Base-by-base conservation (phyloP, 2,113 vertebrate species). In the Neofelis nebulosa region DNA sequence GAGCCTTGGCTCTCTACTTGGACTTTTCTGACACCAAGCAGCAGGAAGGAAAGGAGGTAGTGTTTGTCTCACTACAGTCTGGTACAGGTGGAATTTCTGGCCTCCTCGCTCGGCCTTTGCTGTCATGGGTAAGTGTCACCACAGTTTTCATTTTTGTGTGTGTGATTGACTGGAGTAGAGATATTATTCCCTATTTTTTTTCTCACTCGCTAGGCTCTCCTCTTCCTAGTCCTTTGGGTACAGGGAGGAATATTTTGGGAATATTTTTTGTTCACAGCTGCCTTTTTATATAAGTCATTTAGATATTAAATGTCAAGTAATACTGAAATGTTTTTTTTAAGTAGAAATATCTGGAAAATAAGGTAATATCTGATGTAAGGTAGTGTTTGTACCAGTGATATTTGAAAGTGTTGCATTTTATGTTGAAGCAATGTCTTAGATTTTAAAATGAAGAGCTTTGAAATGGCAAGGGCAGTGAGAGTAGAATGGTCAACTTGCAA, bases 401-500 rank as follows among this genome's bases (percentile, higher is more conserved):
- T 97, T 95, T 96, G 38, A 71, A 80, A 97, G 50, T 85, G 85
- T 84, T 93, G 1, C 4, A 81, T 88, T 96, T 95, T 94, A 76
- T 92, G 89, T 84, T 84, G 94, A 84, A 87, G 29, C 36, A 88
- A 2, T 81, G 7, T 76, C 71, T 95, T 96, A 2, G 13, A 84
- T 71, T 95, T 85, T 81, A 68, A 84, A 91, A 65, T 38, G n/a
- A 96, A 73, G 45, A 65, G 13, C 74, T 94, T 71, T 83, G 11
- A 83, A 97, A 96, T 68, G 50, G 7, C 87, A 92, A 95, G 25
- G 57, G 89, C 82, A 81, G 7, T 63, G 55, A 57, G 65, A 95
- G 45, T 21, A 36, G 7, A 76, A 18, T 69, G 15, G 48, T 41
- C n/a, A 74, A 14, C 27, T 21, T 65, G 4, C 5, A 78, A 78